Percentiles rank a stretch among this genome's conserved stretches.
These are phyloP conservation scores for Rhagophthalmus giganteus DNA, from an alignment of 2,888 invertebrate species.

Conservation along the genomic window DNA sequence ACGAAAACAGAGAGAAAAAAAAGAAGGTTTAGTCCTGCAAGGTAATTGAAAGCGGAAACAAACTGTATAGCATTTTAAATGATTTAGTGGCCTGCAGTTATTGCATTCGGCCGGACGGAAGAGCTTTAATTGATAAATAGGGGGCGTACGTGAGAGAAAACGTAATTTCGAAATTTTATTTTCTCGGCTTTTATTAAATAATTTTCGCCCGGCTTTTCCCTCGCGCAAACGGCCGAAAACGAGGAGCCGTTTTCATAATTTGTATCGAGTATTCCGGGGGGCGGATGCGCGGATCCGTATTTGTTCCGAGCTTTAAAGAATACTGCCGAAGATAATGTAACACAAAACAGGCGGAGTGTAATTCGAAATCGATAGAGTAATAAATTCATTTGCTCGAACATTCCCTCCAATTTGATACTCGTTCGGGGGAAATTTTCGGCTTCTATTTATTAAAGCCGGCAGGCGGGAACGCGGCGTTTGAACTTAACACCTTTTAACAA, in stretches of 20 bases:
- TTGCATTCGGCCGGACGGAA: conserved; percentile 44
- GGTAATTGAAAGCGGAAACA: conserved; percentile 47
- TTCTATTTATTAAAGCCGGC: conserved; percentile 21
- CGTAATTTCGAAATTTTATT: conserved; percentile 33
- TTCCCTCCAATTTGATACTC: conserved; percentile 33
- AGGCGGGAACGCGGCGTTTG: conserved; percentile 22
- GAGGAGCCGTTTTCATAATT: conserved; percentile 6
- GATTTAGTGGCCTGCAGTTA: conserved; percentile 48
- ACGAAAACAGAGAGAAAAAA: conserved; percentile 5
- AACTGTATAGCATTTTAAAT: conserved; percentile 49
- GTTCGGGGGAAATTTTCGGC: conserved; percentile 21
- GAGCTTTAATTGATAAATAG: conserved; percentile 52
- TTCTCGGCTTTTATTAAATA: conserved; percentile 26
- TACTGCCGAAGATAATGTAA: conserved; percentile 36
- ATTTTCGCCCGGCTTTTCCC: conserved; percentile 20
- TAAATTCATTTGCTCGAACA: conserved; percentile 40
- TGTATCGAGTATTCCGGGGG: conserved; percentile 18
- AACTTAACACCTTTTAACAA: conserved; percentile 34
- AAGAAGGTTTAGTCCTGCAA: conserved; percentile 19
- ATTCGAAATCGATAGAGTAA: conserved; percentile 47
- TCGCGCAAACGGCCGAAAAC: conserved; percentile 11
- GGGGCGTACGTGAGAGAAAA: conserved; percentile 44
- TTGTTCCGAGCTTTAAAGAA: conserved; percentile 24
- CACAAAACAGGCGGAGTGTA: conserved; percentile 46
- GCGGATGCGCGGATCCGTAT: conserved; percentile 9